Evolutionary conservation across 2,797 vertebrate species (phyloP).

Genomic region (Labeo calbasu): DNA sequence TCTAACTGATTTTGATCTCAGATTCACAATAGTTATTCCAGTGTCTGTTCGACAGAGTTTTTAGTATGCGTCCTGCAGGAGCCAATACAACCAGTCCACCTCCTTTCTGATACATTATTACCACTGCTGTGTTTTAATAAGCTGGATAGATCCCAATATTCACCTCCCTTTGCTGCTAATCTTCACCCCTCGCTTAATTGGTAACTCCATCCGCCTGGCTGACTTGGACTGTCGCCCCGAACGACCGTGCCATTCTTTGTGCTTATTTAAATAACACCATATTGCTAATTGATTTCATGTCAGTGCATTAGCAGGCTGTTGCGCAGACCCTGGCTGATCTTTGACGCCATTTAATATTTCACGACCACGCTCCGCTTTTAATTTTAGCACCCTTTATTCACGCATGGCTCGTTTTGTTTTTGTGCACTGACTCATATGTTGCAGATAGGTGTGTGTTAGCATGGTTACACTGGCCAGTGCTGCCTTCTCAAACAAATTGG

Average conservation of each 20-base stretch:
- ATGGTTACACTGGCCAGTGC: neutral
- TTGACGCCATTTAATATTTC: constrained; percentile 74
- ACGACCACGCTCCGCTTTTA: constrained; percentile 57
- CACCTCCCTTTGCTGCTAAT: constrained; percentile 60
- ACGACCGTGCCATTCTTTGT: constrained; percentile 55
- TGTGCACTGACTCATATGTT: constrained; percentile 12
- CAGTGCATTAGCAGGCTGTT: constrained; percentile 74
- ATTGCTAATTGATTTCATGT: constrained; percentile 77
- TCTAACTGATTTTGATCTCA: neutral
- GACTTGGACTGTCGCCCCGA: constrained; percentile 48
- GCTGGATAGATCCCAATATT: constrained; percentile 65
- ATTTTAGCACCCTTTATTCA: constrained; percentile 63
- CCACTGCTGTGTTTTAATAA: constrained; percentile 64
- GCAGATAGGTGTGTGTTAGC: neutral
- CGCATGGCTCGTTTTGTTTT: constrained; percentile 55
- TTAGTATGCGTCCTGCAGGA: constrained; percentile 51
- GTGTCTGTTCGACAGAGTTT: constrained; percentile 27
- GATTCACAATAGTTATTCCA: neutral
- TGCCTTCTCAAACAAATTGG: constrained; percentile 1
- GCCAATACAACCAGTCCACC: constrained; percentile 14
- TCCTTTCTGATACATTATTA: constrained; percentile 31
- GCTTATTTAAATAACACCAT: constrained; percentile 69
- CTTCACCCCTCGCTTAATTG: constrained; percentile 64
- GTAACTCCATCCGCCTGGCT: constrained; percentile 65
- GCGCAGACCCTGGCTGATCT: constrained; percentile 69